These are phyloP conservation scores for Atta texana DNA, from an alignment of 1,140 invertebrate genomes.

Conservation along the genomic window DNA sequence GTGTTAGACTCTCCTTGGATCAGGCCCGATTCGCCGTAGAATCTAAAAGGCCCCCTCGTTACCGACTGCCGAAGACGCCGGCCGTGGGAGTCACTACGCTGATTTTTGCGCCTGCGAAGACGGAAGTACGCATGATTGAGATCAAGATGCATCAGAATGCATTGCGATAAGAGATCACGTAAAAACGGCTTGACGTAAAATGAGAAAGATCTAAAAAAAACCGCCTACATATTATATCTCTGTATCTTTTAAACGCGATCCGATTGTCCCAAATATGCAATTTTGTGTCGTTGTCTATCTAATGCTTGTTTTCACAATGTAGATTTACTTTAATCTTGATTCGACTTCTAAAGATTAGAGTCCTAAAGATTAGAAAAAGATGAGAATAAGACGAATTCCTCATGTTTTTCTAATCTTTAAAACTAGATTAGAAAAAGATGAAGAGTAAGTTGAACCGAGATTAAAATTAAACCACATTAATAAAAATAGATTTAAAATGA, in stretches of 20 bases:
- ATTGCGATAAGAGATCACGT: background rate
- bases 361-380: too few species aligned
- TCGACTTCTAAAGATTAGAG: too few species aligned
- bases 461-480: too few species aligned
- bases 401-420: too few species aligned
- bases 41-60: constrained; percentile 71
- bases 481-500: background rate
- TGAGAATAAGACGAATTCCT: too few species aligned
- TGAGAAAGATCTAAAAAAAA: background rate
- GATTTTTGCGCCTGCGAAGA: constrained; percentile 17
- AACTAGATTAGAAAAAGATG: too few species aligned
- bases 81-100: constrained; percentile 41
- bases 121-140: constrained; percentile 30
- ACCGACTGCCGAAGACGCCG: constrained; percentile 65
- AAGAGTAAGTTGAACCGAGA: too few species aligned
- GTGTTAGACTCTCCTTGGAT: constrained; percentile 79
- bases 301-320: too few species aligned
- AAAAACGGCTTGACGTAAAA: background rate
- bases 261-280: background rate
- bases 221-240: background rate
- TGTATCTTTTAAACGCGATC: background rate
- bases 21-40: constrained; percentile 66
- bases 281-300: too few species aligned
- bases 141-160: background rate
- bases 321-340: too few species aligned